These are phyloP conservation scores for Malurus melanocephalus DNA, from an alignment of 2,113 vertebrate species.

Conservation along the genomic window DNA sequence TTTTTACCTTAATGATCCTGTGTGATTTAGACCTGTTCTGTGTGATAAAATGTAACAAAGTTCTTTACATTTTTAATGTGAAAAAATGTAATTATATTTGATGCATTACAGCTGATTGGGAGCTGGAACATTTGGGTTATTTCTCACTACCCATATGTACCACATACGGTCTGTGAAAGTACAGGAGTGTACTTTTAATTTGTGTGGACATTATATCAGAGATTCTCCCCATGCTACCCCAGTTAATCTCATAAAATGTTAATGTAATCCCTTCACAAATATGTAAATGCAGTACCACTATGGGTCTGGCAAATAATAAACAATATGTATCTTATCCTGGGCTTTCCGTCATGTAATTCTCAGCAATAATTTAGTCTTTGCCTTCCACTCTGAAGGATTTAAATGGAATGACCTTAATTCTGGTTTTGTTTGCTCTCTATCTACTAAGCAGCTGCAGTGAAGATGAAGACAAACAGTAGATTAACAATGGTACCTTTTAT, in stretches of 20 bases:
- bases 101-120: neutral
- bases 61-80: neutral
- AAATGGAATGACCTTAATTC: constrained; percentile 81
- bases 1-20: neutral
- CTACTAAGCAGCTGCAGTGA: constrained; percentile 75
- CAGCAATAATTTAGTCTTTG: constrained; percentile 74
- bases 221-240: constrained; percentile 48
- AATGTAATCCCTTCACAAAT: constrained; percentile 75
- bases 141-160: neutral
- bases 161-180: neutral
- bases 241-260: constrained; percentile 69
- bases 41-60: neutral
- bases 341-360: constrained; percentile 65
- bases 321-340: constrained; percentile 62
- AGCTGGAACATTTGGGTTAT: neutral
- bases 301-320: constrained; percentile 70
- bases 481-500: constrained; percentile 78
- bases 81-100: neutral
- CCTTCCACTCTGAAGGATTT: constrained; percentile 75
- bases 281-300: constrained; percentile 60
- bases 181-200: constrained; percentile 9
- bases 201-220: neutral
- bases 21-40: neutral
- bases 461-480: constrained; percentile 80
- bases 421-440: constrained; percentile 78